Evolutionary conservation across 1,140 invertebrate genomes (phyloP).

Genomic region (Drosophila subobscura): DNA sequence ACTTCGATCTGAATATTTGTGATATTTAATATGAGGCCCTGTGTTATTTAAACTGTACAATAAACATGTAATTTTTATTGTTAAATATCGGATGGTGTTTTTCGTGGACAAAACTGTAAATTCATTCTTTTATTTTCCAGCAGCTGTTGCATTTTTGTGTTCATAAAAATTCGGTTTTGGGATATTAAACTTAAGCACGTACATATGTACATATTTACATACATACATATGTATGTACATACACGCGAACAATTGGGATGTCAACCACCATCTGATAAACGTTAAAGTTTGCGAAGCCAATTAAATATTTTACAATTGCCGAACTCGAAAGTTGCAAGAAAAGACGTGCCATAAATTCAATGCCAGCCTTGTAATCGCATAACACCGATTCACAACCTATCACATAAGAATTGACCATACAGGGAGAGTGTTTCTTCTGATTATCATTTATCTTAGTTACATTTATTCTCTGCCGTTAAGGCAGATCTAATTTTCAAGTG

Average conservation of each 20-base stretch:
- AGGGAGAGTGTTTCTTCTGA: neutral
- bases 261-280: constrained; percentile 32
- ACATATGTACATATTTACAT: too few relatives aligned
- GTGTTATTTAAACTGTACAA: constrained; percentile 48
- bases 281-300: constrained; percentile 23
- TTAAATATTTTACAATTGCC: constrained; percentile 58
- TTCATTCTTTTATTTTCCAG: constrained; percentile 7
- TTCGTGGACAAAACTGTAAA: too few relatives aligned
- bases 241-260: constrained; percentile 15
- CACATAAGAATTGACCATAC: too few relatives aligned
- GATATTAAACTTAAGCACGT: neutral
- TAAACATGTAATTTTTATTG: constrained; percentile 40
- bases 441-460: neutral
- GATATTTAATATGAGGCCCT: constrained; percentile 56
- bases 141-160: too few relatives aligned
- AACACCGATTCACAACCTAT: too few relatives aligned
- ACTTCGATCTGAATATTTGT: constrained; percentile 36
- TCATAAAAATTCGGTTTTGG: neutral
- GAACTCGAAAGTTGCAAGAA: constrained; percentile 30
- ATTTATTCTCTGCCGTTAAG: too few relatives aligned
- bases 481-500: too few relatives aligned
- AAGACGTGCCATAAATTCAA: constrained; percentile 53
- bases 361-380: constrained; percentile 27
- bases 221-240: neutral
- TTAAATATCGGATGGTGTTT: constrained; percentile 20